A percentile compares a stretch with the other conserved stretches of the same genome.
These are phyloP conservation scores for Sapayoa aenigma DNA, from an alignment of 2,113 vertebrate species.

Conservation along the genomic window DNA sequence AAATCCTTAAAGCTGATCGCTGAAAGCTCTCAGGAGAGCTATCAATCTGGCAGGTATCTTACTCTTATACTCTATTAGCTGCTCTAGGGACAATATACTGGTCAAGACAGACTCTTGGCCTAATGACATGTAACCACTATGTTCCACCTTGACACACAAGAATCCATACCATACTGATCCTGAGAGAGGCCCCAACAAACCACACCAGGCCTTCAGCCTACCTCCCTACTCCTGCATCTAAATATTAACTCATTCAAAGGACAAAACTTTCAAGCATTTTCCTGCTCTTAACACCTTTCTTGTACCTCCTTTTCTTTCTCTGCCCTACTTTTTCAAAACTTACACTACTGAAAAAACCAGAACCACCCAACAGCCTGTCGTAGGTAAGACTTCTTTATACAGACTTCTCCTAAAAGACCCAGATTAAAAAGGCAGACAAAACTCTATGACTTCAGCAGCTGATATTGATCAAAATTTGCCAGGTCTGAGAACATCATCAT, in stretches of 20 bases:
- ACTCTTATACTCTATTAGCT: neutral
- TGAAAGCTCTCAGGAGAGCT: neutral
- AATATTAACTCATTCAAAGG: neutral
- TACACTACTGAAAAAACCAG: neutral
- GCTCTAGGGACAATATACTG: neutral
- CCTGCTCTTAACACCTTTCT: neutral
- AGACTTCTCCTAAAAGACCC: neutral
- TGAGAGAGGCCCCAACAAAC: neutral
- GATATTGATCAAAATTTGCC: neutral
- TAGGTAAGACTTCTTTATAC: neutral
- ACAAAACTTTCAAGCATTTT: neutral
- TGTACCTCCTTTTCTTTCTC: neutral
- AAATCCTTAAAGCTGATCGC: neutral
- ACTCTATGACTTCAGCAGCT: neutral
- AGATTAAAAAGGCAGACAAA: neutral
- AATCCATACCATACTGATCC: neutral
- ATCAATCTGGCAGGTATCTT: neutral
- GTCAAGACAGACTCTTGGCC: neutral
- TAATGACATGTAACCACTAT: neutral
- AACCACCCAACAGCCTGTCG: neutral
- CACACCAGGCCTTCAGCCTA: neutral
- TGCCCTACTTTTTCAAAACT: neutral
- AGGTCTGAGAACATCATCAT: neutral
- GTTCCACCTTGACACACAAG: neutral
- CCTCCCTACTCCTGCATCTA: accelerated